Evolutionary conservation across 2,888 invertebrate genomes (phyloP), one percentile per base, ranked within the genome.

Genomic region (Lasioglossum malachurum): DNA sequence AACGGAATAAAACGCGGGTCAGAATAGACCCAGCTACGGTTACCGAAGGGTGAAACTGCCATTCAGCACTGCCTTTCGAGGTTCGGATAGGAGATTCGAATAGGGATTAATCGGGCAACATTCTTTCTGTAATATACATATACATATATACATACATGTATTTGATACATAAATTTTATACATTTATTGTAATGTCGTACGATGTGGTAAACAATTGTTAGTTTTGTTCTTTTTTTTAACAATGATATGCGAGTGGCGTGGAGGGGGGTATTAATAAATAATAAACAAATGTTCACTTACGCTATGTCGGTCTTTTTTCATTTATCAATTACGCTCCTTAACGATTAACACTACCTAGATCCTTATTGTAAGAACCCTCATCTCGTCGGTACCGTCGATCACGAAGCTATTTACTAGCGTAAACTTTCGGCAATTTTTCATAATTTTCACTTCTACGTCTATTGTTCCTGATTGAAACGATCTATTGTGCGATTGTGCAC

Each of bases 101-200:
- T 41, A 72, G 81, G 75, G 86, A 75, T 75, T 80, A 72, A 74
- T 78, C 76, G 53, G 82, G 75, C 53, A 57, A 80, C 77, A 80
- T 87, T 86, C 79, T 87, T 78, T 87, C 77, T 77, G 46, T 53
- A 31, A 60, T 46, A 91, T 86, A 90, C 83, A 87, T 74, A 83
- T 74, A 90, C 86, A 78, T 86, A 90, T 74, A 90, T 88, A 91
- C 85, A 92, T 86, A 87, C 88, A 91, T 93, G 91, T 93, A 93
- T 93, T 92, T 92, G 88, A 92, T 92, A 93, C 92, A 88, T 93
- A 91, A 92, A 92, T 93, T 93, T 93, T 93, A 93, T 93, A 93
- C 93, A 93, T 92, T 92, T 91, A 91, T 84, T 90, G 88, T 91
- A 89, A 90, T 90, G 77, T 82, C 75, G 82, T 83, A 85, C 85